Evolutionary conservation across 2,797 vertebrate genomes (phyloP).

Genomic region (Miichthys miiuy): DNA sequence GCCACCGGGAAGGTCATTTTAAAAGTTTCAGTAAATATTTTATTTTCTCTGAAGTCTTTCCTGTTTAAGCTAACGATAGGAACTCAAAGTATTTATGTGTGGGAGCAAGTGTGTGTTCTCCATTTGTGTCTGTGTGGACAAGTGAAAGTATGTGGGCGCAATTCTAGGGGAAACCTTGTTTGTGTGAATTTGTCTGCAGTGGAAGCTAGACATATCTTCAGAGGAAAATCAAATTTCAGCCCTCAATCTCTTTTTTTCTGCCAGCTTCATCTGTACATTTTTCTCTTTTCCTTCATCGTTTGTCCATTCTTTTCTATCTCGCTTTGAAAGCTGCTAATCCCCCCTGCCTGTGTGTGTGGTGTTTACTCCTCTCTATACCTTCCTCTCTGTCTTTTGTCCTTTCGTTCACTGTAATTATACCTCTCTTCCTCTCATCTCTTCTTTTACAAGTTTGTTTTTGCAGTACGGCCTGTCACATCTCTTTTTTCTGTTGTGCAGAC

Average conservation of each 20-base stretch:
- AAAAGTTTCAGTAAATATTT: conserved; percentile 49
- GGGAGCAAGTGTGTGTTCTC: conserved; percentile 1
- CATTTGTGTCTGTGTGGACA: conserved; percentile 4
- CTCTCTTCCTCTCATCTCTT: neutral
- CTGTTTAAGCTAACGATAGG: conserved; percentile 38
- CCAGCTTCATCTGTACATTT: neutral
- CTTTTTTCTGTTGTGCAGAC: neutral
- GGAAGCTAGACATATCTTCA: neutral
- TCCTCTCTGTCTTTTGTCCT: neutral
- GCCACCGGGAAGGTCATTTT: conserved; percentile 46
- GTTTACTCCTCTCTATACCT: neutral
- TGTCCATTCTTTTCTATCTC: neutral
- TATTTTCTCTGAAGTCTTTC: conserved; percentile 36
- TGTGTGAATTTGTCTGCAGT: conserved; percentile 28
- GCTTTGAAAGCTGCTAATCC: neutral
- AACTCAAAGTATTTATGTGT: conserved; percentile 13
- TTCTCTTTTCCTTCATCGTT: neutral
- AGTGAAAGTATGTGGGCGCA: conserved; percentile 14
- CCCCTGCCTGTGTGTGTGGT: neutral
- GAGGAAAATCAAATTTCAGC: conserved; percentile 9
- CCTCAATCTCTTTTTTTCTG: neutral
- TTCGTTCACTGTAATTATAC: conserved; percentile 5
- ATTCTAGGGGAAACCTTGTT: conserved; percentile 36
- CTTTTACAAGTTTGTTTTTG: neutral
- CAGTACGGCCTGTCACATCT: neutral